A percentile compares a stretch with the other conserved stretches of the same genome.
Conservation (phyloP, 2,113 vertebrate species). For the Paracanthobrama guichenoti region DNA sequence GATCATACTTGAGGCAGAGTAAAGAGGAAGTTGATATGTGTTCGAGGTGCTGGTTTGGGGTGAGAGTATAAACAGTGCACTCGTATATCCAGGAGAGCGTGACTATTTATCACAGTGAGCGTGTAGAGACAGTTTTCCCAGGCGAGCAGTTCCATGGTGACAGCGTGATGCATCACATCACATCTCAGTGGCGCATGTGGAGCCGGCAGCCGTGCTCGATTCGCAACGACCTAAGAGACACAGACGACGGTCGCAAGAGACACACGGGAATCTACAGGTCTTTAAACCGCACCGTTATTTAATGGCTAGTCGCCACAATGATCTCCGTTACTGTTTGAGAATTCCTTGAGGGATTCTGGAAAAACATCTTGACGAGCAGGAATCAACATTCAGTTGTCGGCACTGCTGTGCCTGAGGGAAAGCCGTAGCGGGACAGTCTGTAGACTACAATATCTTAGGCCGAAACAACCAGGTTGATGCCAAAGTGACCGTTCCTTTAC, state of each 20-base stretch:
- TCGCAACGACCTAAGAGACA: background rate
- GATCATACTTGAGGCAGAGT: background rate
- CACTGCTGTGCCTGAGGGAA: background rate
- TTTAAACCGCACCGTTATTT: background rate
- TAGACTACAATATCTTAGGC: background rate
- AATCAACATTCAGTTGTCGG: conserved; percentile 16
- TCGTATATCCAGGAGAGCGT: background rate
- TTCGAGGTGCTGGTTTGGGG: background rate
- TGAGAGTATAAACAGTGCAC: background rate
- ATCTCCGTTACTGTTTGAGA: background rate
- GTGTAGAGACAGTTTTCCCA: conserved; percentile 30
- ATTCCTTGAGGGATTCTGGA: background rate
- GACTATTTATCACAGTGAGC: conserved; percentile 47
- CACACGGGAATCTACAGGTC: background rate
- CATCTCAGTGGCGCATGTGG: background rate
- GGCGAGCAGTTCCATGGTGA: conserved; percentile 18
- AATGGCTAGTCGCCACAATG: background rate
- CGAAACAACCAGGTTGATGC: background rate
- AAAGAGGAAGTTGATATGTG: conserved; percentile 11
- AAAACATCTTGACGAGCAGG: background rate
- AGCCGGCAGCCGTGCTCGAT: background rate
- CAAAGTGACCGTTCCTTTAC: background rate
- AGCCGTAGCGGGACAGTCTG: background rate
- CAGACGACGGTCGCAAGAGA: background rate
- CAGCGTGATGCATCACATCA: conserved; percentile 7